Conservation (phyloP, 2,113 vertebrate genomes). For the Tupaia tana region DNA sequence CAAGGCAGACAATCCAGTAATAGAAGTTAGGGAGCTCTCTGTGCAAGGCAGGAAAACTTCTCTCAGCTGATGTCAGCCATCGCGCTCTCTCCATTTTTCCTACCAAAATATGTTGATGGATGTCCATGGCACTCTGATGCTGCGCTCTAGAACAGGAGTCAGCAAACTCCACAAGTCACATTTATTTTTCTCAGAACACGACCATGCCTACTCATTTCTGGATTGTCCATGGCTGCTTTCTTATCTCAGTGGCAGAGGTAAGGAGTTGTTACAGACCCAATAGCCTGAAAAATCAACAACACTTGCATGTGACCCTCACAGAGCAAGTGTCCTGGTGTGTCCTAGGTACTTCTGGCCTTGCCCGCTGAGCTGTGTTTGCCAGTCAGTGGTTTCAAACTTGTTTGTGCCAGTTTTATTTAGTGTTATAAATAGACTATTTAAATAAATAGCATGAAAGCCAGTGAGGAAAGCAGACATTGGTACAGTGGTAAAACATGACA, state of each 20-base stretch:
- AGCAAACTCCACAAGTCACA: not conserved
- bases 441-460: not conserved
- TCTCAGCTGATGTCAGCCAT: too few relatives aligned
- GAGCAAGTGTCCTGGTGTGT: not conserved
- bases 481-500: too few relatives aligned
- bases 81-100: too few relatives aligned
- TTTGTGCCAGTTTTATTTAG: not conserved
- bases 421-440: not conserved
- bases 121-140: too few relatives aligned
- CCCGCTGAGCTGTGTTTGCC: not conserved
- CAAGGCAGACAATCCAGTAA: not conserved
- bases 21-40: not conserved
- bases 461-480: not conserved
- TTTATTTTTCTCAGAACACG: not conserved
- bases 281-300: not conserved
- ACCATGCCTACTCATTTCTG: too few relatives aligned
- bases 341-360: not conserved
- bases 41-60: not conserved
- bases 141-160: not conserved
- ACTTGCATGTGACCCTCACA: not conserved
- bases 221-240: not conserved
- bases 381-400: not conserved
- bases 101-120: rapidly evolving
- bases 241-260: not conserved
- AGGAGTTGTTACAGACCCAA: not conserved